Percentiles rank a stretch among this genome's conserved stretches.
Conservation (phyloP, 2,113 vertebrate genomes). For the Xiphophorus hellerii region DNA sequence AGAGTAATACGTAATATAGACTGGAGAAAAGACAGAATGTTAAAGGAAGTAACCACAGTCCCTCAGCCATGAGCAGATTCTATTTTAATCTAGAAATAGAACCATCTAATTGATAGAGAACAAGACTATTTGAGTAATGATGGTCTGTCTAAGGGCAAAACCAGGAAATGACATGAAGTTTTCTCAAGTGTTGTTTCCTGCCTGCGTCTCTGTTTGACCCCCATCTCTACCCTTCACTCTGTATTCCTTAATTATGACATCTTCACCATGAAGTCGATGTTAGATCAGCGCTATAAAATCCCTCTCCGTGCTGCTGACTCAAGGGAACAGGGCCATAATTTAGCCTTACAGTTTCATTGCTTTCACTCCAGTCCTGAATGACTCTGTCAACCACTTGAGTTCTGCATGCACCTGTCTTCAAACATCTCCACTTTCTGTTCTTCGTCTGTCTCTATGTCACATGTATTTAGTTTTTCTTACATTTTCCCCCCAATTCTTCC, state of each 20-base stretch:
- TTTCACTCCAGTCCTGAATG: conserved; percentile 9
- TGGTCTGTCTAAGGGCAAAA: conserved; percentile 46
- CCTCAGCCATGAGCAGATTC: conserved; percentile 51
- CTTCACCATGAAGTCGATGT: conserved; percentile 42
- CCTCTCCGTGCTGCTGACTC: conserved; percentile 19
- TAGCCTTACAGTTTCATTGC: conserved; percentile 35
- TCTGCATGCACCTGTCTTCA: conserved; percentile 17
- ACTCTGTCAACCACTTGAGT: conserved; percentile 21
- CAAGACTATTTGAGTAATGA: conserved; percentile 32
- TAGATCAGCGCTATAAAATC: conserved; percentile 50
- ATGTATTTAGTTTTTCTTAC: conserved; percentile 11
- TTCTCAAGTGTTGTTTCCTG: conserved; percentile 22
- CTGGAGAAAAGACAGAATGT: conserved; percentile 22
- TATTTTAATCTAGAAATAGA: conserved; percentile 30
- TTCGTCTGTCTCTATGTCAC: neutral
- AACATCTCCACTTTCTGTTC: conserved; percentile 3
- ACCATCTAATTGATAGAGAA: conserved; percentile 49
- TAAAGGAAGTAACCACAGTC: conserved; percentile 37
- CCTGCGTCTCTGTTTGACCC: conserved; percentile 20
- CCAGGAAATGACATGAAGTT: conserved; percentile 49
- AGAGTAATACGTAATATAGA: conserved; percentile 37
- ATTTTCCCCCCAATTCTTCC: neutral
- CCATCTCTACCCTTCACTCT: conserved; percentile 10
- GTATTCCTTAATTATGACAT: conserved; percentile 24
- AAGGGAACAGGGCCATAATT: conserved; percentile 40